phyloP scores from a whole-genome alignment of 2,888 invertebrate species.

The Microchrysa polita region DNA sequence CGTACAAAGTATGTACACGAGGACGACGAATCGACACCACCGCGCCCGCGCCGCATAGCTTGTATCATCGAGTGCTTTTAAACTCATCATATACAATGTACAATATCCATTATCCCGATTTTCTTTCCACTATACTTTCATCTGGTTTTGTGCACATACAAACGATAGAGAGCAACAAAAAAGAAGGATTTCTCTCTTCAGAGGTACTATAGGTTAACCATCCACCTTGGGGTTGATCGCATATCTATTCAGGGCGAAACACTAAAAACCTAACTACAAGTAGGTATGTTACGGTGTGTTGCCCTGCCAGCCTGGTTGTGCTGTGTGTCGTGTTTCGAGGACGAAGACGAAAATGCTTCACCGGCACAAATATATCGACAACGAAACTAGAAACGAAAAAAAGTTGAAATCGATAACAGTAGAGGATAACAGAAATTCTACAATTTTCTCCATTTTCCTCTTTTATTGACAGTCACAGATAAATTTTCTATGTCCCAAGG shows the following conservation, averaged over 20 bases:
- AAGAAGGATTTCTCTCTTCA: slow-evolving; percentile 7
- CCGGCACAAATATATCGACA: no score
- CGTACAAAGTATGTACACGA: no score
- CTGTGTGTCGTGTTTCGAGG: no score
- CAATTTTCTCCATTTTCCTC: no score
- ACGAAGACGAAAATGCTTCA: no score
- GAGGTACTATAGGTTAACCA: slow-evolving; percentile 26
- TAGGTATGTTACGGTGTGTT: no score
- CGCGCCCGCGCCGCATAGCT: no score
- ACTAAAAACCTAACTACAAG: slow-evolving; percentile 10
- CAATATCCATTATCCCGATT: slow-evolving; percentile 8
- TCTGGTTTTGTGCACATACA: neutral
- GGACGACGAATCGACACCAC: no score
- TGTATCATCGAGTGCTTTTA: neutral
- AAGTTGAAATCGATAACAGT: slow-evolving; percentile 1
- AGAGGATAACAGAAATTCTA: neutral
- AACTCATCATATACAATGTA: slow-evolving; percentile 5
- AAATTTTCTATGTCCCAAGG: no score
- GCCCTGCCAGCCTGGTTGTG: no score
- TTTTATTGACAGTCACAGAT: no score
- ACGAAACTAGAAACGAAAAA: neutral
- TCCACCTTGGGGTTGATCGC: neutral
- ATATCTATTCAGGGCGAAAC: slow-evolving; percentile 23
- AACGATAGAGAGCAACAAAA: no score
- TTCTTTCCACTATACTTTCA: neutral